These are phyloP conservation scores for Mactromeris polynyma DNA, from an alignment of 2,888 invertebrate genomes.

Conservation along the genomic window DNA sequence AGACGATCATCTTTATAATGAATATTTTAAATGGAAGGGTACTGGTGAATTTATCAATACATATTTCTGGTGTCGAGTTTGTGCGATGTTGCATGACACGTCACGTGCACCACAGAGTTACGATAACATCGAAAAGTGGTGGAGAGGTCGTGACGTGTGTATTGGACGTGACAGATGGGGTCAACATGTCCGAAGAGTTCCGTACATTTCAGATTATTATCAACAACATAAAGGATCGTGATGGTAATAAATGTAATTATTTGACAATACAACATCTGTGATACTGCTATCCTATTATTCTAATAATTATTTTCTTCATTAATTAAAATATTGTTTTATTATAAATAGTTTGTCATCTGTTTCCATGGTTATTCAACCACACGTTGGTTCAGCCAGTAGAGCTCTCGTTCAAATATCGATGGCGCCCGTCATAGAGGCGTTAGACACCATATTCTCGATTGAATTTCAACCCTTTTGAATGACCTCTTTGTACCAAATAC, in stretches of 20 bases:
- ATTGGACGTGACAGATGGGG: constrained; percentile 79
- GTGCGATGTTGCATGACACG: constrained; percentile 89
- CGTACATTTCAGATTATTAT: constrained; percentile 66
- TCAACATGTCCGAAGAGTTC: constrained; percentile 55
- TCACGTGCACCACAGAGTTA: constrained; percentile 87
- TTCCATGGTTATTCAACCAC: too few species aligned
- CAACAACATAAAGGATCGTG: neutral
- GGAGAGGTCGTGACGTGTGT: constrained; percentile 89
- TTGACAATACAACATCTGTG: neutral
- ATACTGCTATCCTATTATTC: neutral
- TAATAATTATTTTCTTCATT: neutral
- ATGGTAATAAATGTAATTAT: neutral
- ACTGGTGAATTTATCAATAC: constrained; percentile 98
- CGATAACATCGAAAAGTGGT: constrained; percentile 96
- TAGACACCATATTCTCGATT: too few species aligned
- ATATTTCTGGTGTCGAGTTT: constrained; percentile 96
- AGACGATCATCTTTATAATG: constrained; percentile 96
- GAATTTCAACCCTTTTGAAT: too few species aligned
- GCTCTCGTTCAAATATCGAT: too few species aligned
- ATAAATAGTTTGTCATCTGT: too few species aligned
- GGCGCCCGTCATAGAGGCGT: too few species aligned
- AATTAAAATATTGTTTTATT: neutral
- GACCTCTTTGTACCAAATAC: too few species aligned
- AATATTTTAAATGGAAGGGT: constrained; percentile 97
- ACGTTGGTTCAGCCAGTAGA: neutral